phyloP scores from a whole-genome alignment of 2,113 vertebrate genomes.

The Vulpes ferrilata region DNA sequence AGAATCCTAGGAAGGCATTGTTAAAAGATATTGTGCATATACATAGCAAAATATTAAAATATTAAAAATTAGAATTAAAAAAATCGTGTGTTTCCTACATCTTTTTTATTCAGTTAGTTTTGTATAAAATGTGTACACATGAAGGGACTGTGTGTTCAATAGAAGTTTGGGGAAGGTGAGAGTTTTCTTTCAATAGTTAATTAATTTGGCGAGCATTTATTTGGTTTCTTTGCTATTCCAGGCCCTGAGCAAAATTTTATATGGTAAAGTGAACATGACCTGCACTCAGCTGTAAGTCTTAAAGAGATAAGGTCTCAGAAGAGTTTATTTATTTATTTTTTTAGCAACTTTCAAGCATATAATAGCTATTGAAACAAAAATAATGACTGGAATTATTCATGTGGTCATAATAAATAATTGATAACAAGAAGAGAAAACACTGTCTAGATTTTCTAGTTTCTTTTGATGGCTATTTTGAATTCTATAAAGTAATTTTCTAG shows the following conservation, averaged over 20 bases:
- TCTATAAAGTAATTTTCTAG: constrained; percentile 46
- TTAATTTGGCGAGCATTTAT: background rate
- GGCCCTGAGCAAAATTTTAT: constrained; percentile 23
- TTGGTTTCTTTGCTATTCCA: constrained; percentile 22
- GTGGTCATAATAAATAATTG: constrained; percentile 61
- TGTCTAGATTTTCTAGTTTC: constrained; percentile 6
- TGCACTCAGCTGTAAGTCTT: background rate
- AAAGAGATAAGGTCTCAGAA: constrained; percentile 5
- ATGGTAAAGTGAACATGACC: background rate
- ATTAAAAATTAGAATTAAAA: no score
- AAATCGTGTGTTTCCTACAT: background rate
- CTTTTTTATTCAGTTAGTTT: background rate
- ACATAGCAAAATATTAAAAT: background rate
- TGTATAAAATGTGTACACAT: background rate
- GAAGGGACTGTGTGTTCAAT: background rate
- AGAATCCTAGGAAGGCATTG: background rate
- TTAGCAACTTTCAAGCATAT: constrained; percentile 13
- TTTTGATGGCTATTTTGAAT: constrained; percentile 63
- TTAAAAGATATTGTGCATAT: background rate
- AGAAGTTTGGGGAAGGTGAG: background rate
- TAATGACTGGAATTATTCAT: constrained; percentile 72
- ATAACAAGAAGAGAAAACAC: constrained; percentile 36
- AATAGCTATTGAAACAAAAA: constrained; percentile 66
- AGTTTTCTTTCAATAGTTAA: background rate
- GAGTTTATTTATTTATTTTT: constrained; percentile 53